phyloP scores from a whole-genome alignment of 2,113 vertebrate genomes.

The Callocephalon fimbriatum region DNA sequence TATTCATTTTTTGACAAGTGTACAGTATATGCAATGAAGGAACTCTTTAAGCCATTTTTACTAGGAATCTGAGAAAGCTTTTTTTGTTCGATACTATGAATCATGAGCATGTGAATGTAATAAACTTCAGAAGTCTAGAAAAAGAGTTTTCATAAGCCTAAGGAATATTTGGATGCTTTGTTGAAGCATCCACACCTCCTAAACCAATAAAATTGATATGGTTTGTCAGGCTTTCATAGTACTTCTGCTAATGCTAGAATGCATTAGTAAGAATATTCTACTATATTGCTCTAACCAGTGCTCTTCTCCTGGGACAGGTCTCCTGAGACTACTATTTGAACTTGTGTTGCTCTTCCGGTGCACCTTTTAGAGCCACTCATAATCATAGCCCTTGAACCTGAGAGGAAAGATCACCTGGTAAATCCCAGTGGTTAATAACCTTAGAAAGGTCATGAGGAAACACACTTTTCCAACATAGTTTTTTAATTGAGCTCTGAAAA shows the following conservation, averaged over 20 bases:
- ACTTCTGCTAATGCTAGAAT: neutral
- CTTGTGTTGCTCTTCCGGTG: neutral
- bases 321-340: neutral
- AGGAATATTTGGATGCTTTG: neutral
- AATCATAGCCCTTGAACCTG: neutral
- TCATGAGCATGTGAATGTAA: neutral
- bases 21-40: neutral
- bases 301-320: neutral
- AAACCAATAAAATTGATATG: neutral
- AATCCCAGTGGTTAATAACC: neutral
- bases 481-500: neutral
- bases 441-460: neutral
- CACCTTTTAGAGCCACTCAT: neutral
- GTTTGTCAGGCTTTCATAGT: neutral
- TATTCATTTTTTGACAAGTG: neutral
- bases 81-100: neutral
- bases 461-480: neutral
- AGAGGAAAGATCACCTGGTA: slow-evolving; percentile 1
- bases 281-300: neutral
- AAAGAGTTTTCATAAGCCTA: neutral
- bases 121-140: neutral
- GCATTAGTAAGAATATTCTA: neutral
- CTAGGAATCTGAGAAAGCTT: neutral
- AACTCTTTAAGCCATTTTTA: neutral
- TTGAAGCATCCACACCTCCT: neutral